These are phyloP conservation scores for Orius insidiosus DNA, from an alignment of 1,140 invertebrate species.

Conservation along the genomic window DNA sequence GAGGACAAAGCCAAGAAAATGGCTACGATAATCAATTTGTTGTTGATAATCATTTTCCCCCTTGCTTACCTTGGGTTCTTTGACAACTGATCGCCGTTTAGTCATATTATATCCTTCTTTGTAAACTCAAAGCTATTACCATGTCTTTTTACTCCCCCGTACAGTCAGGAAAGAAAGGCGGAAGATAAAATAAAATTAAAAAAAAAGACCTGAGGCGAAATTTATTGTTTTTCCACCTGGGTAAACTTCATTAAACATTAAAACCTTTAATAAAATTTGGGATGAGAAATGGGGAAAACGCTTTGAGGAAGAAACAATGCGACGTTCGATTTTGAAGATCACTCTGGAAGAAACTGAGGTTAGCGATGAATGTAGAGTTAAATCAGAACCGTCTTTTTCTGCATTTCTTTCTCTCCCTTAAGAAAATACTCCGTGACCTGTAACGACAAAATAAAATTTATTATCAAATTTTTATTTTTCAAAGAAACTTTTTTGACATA, in stretches of 20 bases:
- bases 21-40: conserved; percentile 16
- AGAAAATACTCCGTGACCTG: no score
- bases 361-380: no score
- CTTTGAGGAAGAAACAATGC: no score
- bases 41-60: conserved; percentile 17
- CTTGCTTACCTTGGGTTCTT: conserved; percentile 10
- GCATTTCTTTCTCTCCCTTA: no score
- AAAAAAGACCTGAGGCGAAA: no score
- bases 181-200: background rate
- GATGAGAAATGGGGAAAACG: background rate
- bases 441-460: no score
- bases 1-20: conserved; percentile 16
- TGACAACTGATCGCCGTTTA: conserved; percentile 17
- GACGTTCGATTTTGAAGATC: no score
- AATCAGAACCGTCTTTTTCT: no score
- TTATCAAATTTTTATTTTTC: no score
- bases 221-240: background rate
- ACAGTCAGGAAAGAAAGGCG: background rate
- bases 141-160: conserved; percentile 11
- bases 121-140: conserved; percentile 14
- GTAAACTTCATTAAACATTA: conserved; percentile 3
- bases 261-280: background rate
- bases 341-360: no score
- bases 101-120: conserved; percentile 15
- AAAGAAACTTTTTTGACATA: no score